A percentile compares a stretch with the other conserved stretches of the same genome.
phyloP scores from a whole-genome alignment of 2,113 vertebrate genomes.

The Nestor notabilis region DNA sequence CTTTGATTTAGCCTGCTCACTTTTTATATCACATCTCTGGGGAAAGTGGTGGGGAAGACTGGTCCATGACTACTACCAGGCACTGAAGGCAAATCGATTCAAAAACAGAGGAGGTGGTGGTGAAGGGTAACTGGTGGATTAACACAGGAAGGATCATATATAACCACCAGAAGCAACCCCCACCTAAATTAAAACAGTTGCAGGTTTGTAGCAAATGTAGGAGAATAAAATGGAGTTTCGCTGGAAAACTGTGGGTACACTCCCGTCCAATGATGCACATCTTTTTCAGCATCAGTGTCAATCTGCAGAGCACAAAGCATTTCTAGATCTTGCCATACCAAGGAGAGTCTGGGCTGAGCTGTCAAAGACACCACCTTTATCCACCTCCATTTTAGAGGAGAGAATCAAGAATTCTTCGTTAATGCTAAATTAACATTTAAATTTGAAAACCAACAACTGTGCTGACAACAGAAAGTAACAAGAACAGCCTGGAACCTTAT shows the following conservation, averaged over 20 bases:
- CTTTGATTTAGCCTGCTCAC: not conserved
- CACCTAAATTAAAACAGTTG: not conserved
- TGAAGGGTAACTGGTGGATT: not conserved
- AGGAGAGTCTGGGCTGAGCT: conserved; percentile 10
- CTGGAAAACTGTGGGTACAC: not conserved
- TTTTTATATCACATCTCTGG: not conserved
- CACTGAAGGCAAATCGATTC: not conserved
- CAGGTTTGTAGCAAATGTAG: not conserved
- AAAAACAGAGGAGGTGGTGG: not conserved
- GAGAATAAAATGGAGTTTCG: not conserved
- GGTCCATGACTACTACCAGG: not conserved
- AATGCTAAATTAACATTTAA: conserved; percentile 66
- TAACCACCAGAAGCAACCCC: not conserved
- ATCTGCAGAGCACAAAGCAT: not conserved
- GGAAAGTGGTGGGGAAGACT: not conserved
- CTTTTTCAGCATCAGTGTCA: not conserved
- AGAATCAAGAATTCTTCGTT: conserved; percentile 39
- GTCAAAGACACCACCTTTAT: conserved; percentile 51
- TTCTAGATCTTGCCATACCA: not conserved
- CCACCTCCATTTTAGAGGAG: conserved; percentile 41
- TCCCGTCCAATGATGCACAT: not conserved
- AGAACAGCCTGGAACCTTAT: conserved; percentile 67
- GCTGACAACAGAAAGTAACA: conserved; percentile 55
- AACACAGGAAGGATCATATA: not conserved
- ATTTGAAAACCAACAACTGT: conserved; percentile 56